A percentile compares a stretch with the other conserved stretches of the same genome.
Evolutionary conservation across 2,797 vertebrate species (phyloP).

Genomic region (Urocyon cinereoargenteus): DNA sequence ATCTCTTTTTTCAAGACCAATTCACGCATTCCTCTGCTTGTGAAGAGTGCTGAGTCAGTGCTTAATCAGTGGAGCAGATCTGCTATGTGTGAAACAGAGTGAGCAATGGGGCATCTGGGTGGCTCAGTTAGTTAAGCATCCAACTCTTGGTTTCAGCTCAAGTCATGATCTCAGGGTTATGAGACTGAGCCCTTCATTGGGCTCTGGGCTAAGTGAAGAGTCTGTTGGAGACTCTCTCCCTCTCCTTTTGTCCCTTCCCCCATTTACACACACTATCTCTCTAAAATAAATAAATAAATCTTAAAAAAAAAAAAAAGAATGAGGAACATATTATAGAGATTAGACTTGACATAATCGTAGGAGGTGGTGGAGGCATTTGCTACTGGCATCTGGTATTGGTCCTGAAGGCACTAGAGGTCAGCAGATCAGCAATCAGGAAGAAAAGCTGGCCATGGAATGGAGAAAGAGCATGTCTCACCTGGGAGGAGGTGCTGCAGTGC

Average conservation of each 20-base stretch:
- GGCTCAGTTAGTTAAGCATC: background rate
- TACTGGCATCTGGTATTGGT: background rate
- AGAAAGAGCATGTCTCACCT: background rate
- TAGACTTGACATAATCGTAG: fast-evolving
- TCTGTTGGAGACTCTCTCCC: background rate
- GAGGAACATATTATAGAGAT: background rate
- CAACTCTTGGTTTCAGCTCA: background rate
- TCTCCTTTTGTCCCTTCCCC: background rate
- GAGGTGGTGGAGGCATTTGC: background rate
- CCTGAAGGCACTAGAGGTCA: background rate
- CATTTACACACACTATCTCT: background rate
- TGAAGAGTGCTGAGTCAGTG: background rate
- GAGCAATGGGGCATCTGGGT: background rate
- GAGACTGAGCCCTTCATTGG: background rate
- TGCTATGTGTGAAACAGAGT: background rate
- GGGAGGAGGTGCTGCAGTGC: fast-evolving
- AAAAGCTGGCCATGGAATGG: fast-evolving
- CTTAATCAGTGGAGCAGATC: background rate
- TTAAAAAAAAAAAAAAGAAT: background rate
- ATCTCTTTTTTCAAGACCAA: background rate
- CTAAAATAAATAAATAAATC: background rate
- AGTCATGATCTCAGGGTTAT: background rate
- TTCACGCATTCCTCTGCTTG: background rate
- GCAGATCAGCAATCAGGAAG: background rate
- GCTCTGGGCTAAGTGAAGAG: background rate